A percentile compares a stretch with the other conserved stretches of the same genome.
These are phyloP conservation scores for Lagorchestes hirsutus DNA, from an alignment of 2,797 vertebrate genomes.

Conservation along the genomic window DNA sequence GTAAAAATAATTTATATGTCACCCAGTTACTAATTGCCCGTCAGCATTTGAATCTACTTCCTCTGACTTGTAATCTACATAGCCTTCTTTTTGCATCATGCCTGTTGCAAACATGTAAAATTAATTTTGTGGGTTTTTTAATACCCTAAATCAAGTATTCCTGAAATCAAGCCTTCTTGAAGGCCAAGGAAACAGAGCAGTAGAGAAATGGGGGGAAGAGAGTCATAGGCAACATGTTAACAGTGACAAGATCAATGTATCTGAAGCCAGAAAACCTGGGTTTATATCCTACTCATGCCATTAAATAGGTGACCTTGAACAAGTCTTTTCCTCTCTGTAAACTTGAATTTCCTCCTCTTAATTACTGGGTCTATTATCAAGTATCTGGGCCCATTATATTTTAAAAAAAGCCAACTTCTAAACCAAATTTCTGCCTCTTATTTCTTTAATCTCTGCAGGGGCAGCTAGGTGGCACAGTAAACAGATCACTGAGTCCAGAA, in stretches of 20 bases:
- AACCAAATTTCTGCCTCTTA: too few relatives aligned
- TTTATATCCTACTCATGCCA: neutral
- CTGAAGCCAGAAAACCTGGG: neutral
- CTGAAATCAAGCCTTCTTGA: neutral
- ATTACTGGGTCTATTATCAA: too few relatives aligned
- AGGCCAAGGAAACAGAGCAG: neutral
- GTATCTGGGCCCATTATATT: too few relatives aligned
- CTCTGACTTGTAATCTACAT: neutral
- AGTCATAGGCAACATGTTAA: neutral
- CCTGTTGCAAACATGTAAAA: neutral
- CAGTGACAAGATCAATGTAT: neutral
- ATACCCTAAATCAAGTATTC: neutral
- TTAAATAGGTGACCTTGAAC: neutral
- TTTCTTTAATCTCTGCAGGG: too few relatives aligned
- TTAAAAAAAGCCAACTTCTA: too few relatives aligned
- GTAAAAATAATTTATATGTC: too few relatives aligned
- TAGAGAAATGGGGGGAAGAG: neutral
- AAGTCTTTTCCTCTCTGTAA: neutral
- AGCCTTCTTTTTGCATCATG: neutral
- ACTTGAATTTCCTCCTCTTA: too few relatives aligned
- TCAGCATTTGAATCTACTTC: neutral
- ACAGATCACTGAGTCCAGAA: too few relatives aligned
- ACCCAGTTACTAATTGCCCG: neutral
- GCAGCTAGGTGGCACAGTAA: too few relatives aligned
- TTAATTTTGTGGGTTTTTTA: neutral